These are phyloP conservation scores for Varanus salvator DNA, from an alignment of 2,113 vertebrate genomes.

Conservation along the genomic window DNA sequence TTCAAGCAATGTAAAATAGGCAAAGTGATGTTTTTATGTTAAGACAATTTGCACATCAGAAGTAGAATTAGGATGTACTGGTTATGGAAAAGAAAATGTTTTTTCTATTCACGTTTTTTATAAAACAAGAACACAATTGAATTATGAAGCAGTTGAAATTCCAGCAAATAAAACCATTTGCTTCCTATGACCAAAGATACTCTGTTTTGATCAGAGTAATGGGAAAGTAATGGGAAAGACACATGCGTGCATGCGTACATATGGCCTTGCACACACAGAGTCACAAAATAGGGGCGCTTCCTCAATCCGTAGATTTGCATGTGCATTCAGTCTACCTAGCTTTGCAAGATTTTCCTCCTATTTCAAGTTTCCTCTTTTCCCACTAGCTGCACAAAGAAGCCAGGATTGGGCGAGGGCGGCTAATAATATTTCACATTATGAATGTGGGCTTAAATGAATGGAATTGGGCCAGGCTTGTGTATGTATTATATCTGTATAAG, in stretches of 20 bases:
- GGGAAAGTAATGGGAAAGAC: background rate
- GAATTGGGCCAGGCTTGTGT: background rate
- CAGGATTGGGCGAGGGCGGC: too few relatives aligned
- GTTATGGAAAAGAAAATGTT: background rate
- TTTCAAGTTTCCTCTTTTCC: background rate
- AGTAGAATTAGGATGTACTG: background rate
- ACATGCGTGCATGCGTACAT: too few relatives aligned
- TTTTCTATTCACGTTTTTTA: background rate
- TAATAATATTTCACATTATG: background rate
- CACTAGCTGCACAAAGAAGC: too few relatives aligned
- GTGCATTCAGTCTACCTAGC: background rate
- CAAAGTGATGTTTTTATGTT: background rate
- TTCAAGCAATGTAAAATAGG: background rate
- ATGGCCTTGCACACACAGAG: background rate
- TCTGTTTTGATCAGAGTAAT: background rate
- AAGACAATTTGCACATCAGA: background rate
- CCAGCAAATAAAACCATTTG: background rate
- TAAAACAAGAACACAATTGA: background rate
- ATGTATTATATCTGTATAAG: background rate
- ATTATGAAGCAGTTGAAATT: background rate
- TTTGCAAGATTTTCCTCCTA: background rate
- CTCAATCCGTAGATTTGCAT: background rate
- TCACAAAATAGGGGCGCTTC: too few relatives aligned
- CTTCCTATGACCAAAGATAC: background rate
- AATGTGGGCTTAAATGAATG: background rate